A percentile compares a stretch with the other conserved stretches of the same genome.
Evolutionary conservation across 2,797 vertebrate species (phyloP).

Genomic region (Danio albolineatus): DNA sequence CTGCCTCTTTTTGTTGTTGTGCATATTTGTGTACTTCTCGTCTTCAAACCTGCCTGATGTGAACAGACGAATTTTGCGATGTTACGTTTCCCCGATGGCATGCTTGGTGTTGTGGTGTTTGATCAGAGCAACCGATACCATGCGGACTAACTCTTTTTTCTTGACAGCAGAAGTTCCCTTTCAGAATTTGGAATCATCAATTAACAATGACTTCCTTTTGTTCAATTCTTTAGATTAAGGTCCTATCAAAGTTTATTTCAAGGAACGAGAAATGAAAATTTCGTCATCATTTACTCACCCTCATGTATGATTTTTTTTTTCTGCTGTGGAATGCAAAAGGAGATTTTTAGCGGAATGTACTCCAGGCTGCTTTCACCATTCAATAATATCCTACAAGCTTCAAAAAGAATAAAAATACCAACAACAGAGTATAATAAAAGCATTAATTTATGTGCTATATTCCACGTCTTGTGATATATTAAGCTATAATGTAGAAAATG

Average conservation of each 20-base stretch:
- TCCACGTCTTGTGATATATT: background rate
- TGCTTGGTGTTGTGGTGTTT: slow-evolving; percentile 71
- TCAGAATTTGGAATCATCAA: slow-evolving; percentile 61
- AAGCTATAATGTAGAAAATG: background rate
- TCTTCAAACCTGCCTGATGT: slow-evolving; percentile 73
- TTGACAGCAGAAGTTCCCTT: slow-evolving; percentile 62
- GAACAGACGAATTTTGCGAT: slow-evolving; percentile 67
- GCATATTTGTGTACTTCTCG: slow-evolving; percentile 59
- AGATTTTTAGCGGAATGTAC: background rate
- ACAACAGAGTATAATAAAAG: background rate
- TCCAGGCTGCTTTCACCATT: background rate
- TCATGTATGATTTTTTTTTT: slow-evolving; percentile 1
- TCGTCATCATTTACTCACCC: background rate
- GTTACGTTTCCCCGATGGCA: slow-evolving; percentile 73
- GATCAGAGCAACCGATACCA: slow-evolving; percentile 64
- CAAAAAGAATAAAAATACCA: background rate
- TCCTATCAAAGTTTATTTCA: background rate
- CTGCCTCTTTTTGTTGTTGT: slow-evolving; percentile 22
- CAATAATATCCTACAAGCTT: background rate
- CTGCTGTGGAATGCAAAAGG: background rate
- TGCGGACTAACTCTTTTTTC: slow-evolving; percentile 66
- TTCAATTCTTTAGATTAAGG: slow-evolving; percentile 60
- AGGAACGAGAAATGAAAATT: slow-evolving; percentile 14
- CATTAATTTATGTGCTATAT: background rate
- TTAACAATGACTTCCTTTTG: slow-evolving; percentile 23